Percentiles rank a stretch among this genome's conserved stretches.
These are phyloP conservation scores for Popillia japonica DNA, from an alignment of 1,140 invertebrate genomes.

Conservation along the genomic window DNA sequence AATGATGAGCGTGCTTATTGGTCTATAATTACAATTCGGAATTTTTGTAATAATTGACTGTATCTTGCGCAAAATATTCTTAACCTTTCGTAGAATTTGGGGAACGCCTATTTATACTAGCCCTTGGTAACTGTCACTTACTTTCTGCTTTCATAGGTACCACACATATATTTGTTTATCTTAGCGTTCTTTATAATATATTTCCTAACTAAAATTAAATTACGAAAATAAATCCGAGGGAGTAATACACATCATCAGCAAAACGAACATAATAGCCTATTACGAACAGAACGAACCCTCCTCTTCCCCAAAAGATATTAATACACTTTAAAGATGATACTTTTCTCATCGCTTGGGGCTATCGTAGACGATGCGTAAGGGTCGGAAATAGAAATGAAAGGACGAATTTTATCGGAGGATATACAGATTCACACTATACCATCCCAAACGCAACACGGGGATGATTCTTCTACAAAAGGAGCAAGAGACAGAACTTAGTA, in stretches of 20 bases:
- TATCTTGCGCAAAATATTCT: too few relatives aligned
- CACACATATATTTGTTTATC: not conserved
- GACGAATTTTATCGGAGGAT: constrained; percentile 22
- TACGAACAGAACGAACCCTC: not conserved
- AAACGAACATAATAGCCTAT: constrained; percentile 7
- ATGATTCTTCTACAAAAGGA: too few relatives aligned
- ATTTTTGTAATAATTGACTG: too few relatives aligned
- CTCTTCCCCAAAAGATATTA: not conserved
- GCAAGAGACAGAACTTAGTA: too few relatives aligned
- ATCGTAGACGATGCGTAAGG: constrained; percentile 13
- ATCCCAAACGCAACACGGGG: too few relatives aligned
- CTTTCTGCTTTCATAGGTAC: not conserved
- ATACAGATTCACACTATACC: not conserved
- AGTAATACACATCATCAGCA: not conserved
- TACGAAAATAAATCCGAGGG: too few relatives aligned
- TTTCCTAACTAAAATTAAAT: too few relatives aligned
- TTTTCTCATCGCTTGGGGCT: not conserved
- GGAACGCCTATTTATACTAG: not conserved
- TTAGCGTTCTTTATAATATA: too few relatives aligned
- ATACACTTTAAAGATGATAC: constrained; percentile 13
- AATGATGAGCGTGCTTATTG: too few relatives aligned
- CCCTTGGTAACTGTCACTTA: too few relatives aligned
- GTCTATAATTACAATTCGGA: too few relatives aligned
- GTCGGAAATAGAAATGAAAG: not conserved
- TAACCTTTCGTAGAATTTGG: too few relatives aligned